Evolutionary conservation across 2,113 vertebrate genomes (phyloP), one percentile per base, ranked within the genome.

Genomic region (Callipepla californica): DNA sequence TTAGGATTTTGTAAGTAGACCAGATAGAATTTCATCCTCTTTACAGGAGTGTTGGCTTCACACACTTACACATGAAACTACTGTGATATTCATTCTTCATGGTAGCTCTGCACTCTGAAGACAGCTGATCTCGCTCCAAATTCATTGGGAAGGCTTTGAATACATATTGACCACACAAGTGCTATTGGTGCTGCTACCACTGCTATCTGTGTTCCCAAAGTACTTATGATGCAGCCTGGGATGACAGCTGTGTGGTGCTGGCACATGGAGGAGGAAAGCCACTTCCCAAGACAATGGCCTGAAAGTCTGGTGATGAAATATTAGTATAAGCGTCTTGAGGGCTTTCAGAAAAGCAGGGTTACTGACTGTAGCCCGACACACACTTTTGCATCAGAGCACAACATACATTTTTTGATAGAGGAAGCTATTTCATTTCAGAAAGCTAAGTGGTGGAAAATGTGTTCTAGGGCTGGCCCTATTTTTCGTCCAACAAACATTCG

Each of bases 211-310:
- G 72, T 66, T 89, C 72, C 74, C 40, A 26, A 14, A 91, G 45
- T 4, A 4, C 47, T 47, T 14, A n/a, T 2, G 19, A 47, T 0
- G 1, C 75, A 63, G 68, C 30, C 0, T 0, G 22, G 45, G 34
- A 44, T 42, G 59, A 34, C 0, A 0, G 68, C 42, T 38, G 50
- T 28, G 59, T 47, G 20, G 7, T 23, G 66, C 78, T 34, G 50
- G 83, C 11, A 26, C 40, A 11, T 9, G 6, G 42, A 58, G 2
- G 14, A 74, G 30, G 30, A 66, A 70, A n/a, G 30, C 6, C 38
- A 38, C 9, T 15, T 53, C 22, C 30, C 70, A 58, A 92, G 28
- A 22, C 80, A 3, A 0, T 6, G 9, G 20, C 77, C 34, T 17
- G 48, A 16, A 78, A 63, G 30, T 28, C 0, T 75, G 51, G 44